These are phyloP conservation scores for Cyphomyrus discorhynchus DNA, from an alignment of 2,113 vertebrate species.

Conservation along the genomic window DNA sequence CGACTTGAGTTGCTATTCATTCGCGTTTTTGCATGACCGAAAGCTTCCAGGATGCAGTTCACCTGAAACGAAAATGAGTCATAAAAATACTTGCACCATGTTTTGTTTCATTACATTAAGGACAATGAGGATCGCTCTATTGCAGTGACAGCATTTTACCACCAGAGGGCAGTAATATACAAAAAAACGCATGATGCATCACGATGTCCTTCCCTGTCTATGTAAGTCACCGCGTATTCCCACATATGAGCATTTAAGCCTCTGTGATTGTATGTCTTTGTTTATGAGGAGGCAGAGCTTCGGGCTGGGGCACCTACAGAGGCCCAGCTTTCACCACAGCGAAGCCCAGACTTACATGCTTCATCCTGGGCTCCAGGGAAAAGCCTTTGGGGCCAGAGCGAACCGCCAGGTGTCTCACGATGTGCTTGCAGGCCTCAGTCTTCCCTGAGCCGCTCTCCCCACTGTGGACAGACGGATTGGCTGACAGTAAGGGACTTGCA, in stretches of 20 bases:
- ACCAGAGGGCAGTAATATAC: background rate
- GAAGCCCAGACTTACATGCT: conserved; percentile 74
- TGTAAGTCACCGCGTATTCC: background rate
- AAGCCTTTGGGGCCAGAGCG: conserved; percentile 65
- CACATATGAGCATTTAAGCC: background rate
- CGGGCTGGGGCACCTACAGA: background rate
- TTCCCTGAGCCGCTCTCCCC: conserved; percentile 95
- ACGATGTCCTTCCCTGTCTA: background rate
- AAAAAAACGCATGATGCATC: background rate
- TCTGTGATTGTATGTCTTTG: background rate
- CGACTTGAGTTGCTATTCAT: conserved; percentile 76
- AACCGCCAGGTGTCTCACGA: conserved; percentile 75
- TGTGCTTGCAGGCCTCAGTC: conserved; percentile 80
- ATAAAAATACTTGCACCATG: background rate
- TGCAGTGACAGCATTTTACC: background rate
- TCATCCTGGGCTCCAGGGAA: conserved; percentile 71
- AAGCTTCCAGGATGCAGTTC: conserved; percentile 78
- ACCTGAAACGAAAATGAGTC: conserved; percentile 57
- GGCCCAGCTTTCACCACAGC: background rate
- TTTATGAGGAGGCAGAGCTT: background rate
- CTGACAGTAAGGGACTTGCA: background rate
- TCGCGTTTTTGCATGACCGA: conserved; percentile 83
- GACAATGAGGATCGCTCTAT: background rate
- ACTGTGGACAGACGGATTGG: conserved; percentile 45
- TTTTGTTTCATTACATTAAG: background rate